A percentile compares a stretch with the other conserved stretches of the same genome.
Conservation (phyloP, 2,797 vertebrate genomes). For the Myotis myotis region DNA sequence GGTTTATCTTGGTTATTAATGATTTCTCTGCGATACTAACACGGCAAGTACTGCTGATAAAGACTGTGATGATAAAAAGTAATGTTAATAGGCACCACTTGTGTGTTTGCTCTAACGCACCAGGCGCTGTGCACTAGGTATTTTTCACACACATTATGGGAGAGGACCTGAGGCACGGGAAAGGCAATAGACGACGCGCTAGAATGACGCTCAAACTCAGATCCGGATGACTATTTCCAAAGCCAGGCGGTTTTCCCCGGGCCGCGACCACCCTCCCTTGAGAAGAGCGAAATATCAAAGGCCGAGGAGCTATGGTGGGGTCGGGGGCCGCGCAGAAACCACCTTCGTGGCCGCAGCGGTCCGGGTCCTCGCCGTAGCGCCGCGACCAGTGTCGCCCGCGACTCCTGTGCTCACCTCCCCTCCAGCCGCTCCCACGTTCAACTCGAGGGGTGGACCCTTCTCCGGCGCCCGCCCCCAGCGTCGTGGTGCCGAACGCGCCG, state of each 20-base stretch:
- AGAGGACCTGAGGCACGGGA: background rate
- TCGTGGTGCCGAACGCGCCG: accelerated
- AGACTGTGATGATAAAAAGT: background rate
- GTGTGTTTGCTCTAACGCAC: background rate
- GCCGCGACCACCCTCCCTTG: background rate
- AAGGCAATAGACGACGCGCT: background rate
- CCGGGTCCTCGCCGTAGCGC: accelerated
- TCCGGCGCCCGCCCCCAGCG: accelerated
- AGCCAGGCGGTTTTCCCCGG: background rate
- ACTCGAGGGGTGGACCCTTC: accelerated
- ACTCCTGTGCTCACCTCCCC: accelerated
- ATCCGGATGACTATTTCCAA: background rate
- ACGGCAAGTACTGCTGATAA: background rate
- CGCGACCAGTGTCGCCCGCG: accelerated
- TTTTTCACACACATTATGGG: background rate
- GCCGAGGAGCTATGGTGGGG: background rate
- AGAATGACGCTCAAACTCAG: background rate
- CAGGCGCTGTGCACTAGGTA: background rate
- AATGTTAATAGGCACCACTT: background rate
- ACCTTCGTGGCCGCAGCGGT: background rate
- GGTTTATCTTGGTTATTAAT: background rate
- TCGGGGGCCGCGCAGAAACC: accelerated
- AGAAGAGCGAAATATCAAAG: background rate
- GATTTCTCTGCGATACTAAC: background rate
- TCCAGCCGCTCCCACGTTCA: background rate